phyloP scores from a whole-genome alignment of 2,888 invertebrate species.

The Rhagonycha fulva region DNA sequence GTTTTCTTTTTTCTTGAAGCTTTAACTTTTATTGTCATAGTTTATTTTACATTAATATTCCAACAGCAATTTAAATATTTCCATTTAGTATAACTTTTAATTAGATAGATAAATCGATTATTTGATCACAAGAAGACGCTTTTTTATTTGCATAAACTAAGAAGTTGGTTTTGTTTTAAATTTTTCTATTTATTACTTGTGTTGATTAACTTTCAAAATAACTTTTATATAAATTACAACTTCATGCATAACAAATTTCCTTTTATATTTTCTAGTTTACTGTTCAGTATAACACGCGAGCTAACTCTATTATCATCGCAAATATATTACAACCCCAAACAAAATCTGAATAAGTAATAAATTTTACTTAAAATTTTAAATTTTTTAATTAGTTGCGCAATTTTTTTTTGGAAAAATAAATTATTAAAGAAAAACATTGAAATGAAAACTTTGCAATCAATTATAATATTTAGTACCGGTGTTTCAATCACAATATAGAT shows the following conservation, averaged over 20 bases:
- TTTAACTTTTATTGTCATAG: neutral
- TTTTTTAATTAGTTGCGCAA: neutral
- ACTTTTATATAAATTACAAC: slow-evolving; percentile 1
- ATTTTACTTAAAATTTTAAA: neutral
- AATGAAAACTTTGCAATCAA: neutral
- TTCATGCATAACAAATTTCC: slow-evolving; percentile 1
- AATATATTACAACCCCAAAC: neutral
- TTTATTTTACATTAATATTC: neutral
- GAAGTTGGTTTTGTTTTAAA: neutral
- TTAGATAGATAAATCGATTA: neutral
- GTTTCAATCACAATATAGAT: too few species aligned
- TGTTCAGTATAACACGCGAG: neutral
- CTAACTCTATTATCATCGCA: neutral
- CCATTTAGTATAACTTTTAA: neutral
- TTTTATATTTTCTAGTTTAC: neutral
- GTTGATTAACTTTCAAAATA: slow-evolving; percentile 2
- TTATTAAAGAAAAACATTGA: neutral
- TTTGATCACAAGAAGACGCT: neutral
- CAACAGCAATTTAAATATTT: neutral
- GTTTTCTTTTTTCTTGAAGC: neutral
- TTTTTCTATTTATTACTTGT: neutral
- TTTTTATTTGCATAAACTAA: neutral
- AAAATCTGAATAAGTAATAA: neutral
- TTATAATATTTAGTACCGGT: too few species aligned
- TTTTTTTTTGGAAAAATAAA: neutral